These are phyloP conservation scores for Botrylloides violaceus DNA, from an alignment of 23 tunicate genomes.

Conservation along the genomic window DNA sequence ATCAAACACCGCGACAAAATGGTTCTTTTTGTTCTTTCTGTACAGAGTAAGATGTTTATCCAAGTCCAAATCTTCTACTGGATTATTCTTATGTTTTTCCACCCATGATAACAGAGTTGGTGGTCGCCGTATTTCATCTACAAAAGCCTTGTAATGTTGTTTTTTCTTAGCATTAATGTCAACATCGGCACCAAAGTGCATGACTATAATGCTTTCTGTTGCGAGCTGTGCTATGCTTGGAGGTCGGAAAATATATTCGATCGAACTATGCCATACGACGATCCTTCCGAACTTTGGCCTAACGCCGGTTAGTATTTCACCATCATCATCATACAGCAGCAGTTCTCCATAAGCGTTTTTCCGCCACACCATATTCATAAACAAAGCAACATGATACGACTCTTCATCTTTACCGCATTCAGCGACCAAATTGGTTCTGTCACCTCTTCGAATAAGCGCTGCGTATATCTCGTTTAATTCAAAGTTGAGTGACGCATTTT, in stretches of 20 bases:
- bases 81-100: background rate
- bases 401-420: conserved; percentile 9
- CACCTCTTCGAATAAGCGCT: conserved; percentile 68
- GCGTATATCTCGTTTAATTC: conserved; percentile 62
- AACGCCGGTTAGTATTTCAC: conserved; percentile 52
- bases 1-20: conserved; percentile 60
- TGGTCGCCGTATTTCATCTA: conserved; percentile 37
- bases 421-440: conserved; percentile 43
- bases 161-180: conserved; percentile 24
- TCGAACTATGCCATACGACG: conserved; percentile 53
- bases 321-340: conserved; percentile 61
- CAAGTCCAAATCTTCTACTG: conserved; percentile 25
- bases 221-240: conserved; percentile 62
- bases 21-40: background rate
- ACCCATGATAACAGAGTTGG: conserved; percentile 1
- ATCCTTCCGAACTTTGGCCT: conserved; percentile 47
- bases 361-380: conserved; percentile 57
- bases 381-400: conserved; percentile 41
- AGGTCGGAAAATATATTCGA: conserved; percentile 48
- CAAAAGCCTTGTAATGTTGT: conserved; percentile 27
- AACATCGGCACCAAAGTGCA: conserved; percentile 34
- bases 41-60: conserved; percentile 51
- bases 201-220: conserved; percentile 41
- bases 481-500: conserved; percentile 13
- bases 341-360: conserved; percentile 85